Base-by-base conservation (phyloP, 2,888 invertebrate species). In the Nephrotoma appendiculata region DNA sequence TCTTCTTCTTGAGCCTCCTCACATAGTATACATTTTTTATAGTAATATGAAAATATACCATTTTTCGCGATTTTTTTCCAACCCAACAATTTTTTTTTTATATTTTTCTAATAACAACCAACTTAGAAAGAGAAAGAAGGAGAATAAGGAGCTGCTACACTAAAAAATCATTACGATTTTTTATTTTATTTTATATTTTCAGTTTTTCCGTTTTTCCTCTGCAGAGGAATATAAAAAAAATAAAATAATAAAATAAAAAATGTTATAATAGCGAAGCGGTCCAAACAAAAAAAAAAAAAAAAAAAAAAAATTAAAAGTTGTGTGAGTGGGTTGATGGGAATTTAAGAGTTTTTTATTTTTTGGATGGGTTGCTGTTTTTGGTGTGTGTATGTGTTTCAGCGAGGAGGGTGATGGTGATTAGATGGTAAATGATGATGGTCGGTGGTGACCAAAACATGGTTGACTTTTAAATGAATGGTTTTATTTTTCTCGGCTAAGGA, bases 191-290 rank as follows among this genome's bases (percentile, higher is more conserved):
- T 84, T 84, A 84, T 84, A 42, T 84, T 31, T 31, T 42, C 43
- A 84, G 41, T 84, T 84, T 84, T 42, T 84, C n/a, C 5, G 41
- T 84, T 84, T 84, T 84, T 71, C 31, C 71, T 71, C 71, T 84
- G 84, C 84, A 84, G 84, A 84, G 84, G 43, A 84, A 84, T 41
- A 84, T 43, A 84, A 42, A 84, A 84, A 84, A 41, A 84, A 84
- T 7, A 44, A 7, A 57, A 15, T 19, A 71, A 31, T 15, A 52
- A 52, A 52, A 52, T 52, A 84, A 84, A 84, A 84, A 84, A 42
- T 84, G 84, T 84, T 84, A 84, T 84, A 84, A 84, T 84, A 84
- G 84, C 84, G 84, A 84, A 84, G 84, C 84, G 84, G 84, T 84
- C 84, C 84, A 83, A 83, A 83, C 41, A 84, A 1, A 31, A 31